Base-by-base conservation (phyloP, 2,113 vertebrate species). In the Ammodytes dubius region DNA sequence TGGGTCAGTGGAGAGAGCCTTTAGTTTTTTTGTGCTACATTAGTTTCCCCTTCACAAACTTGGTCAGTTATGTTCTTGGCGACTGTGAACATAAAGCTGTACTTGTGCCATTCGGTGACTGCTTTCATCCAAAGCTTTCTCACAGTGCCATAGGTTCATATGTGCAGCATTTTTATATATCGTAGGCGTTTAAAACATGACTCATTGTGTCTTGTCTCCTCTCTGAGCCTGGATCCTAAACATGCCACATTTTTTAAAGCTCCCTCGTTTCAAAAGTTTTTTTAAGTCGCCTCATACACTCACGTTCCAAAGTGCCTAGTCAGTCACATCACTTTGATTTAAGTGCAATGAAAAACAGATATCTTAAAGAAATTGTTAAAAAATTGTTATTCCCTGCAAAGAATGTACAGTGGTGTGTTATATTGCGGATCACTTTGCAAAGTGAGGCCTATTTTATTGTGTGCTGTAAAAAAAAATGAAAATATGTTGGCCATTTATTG, bases 241-340 rank as follows among this genome's bases (percentile, higher is more conserved):
- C 4, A 42, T 66, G 58, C 70, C 74, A 70, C 74, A 47, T 60
- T 27, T 27, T 27, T 27, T 19, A 59, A 77, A 61, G 65, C 47
- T 83, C 35, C 27, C 39, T 64, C 45, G 35, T 56, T 45, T 50
- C 37, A 47, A 68, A 49, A 52, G 15, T 14, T 35, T 10, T 19
- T 75, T 64, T 54, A 13, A 52, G 77, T 9, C 67, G 81, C 74
- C 52, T 87, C 49, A 43, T 56, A 68, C 53, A 15, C 47, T 87
- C 78, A 69, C 81, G 66, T 87, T 90, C 92, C 90, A 91, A 94
- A 93, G 93, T 94, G 92, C 92, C 93, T 94, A 85, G 89, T 91
- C 75, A 64, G 84, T 87, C 85, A 80, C 54, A 53, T 69, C 49
- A 42, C 49, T 83, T 89, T 85, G 65, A 83, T 88, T 90, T 81